Conservation (phyloP, 2,888 invertebrate genomes). For the Iphiclides podalirius region DNA sequence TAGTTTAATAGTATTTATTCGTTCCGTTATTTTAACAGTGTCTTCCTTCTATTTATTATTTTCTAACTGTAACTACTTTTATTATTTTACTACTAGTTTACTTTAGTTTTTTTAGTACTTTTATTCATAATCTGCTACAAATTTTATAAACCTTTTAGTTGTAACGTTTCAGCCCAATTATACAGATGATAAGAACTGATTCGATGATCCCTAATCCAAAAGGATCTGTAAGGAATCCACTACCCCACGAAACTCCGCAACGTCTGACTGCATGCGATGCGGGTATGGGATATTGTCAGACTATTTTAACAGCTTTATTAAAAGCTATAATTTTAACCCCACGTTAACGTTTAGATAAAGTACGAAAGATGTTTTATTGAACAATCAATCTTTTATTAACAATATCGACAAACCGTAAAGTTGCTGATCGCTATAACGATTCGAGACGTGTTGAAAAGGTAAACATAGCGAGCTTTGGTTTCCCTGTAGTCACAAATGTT, state of each 20-base stretch:
- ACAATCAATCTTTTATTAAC: background rate
- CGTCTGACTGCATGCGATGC: background rate
- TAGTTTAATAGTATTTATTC: no score
- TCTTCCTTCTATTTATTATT: no score
- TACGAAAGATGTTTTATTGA: background rate
- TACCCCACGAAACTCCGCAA: background rate
- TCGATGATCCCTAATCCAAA: background rate
- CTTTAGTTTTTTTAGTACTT: no score
- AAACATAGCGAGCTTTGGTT: constrained; percentile 40
- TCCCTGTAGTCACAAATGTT: constrained; percentile 52
- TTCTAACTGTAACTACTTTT: no score
- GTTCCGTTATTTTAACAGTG: no score
- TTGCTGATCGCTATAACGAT: constrained; percentile 57
- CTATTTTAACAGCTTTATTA: background rate
- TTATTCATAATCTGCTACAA: no score
- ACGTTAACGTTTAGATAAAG: background rate
- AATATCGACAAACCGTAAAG: constrained; percentile 52
- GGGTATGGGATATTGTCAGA: background rate
- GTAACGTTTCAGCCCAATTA: no score
- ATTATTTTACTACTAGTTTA: no score
- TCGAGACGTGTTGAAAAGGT: constrained; percentile 61
- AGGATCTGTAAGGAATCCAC: background rate
- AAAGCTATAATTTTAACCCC: background rate
- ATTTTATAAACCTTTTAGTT: no score
- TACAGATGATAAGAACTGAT: no score